Percentiles rank a stretch among this genome's conserved stretches.
phyloP scores from a whole-genome alignment of 1,140 invertebrate species.

The Habropoda laboriosa region DNA sequence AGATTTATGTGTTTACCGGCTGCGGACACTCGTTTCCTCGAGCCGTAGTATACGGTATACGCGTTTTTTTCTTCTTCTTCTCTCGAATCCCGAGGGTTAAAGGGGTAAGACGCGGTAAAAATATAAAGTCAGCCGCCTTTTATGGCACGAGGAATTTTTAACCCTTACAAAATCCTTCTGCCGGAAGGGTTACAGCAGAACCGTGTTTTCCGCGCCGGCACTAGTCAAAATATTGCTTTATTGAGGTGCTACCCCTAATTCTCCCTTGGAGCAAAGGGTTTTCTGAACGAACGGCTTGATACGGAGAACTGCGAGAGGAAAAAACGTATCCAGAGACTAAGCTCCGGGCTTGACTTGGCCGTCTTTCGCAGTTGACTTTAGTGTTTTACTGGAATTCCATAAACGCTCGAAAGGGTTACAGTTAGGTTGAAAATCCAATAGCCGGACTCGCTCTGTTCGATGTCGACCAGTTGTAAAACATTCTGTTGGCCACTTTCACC shows the following conservation, averaged over 20 bases:
- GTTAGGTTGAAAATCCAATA: slow-evolving; percentile 35
- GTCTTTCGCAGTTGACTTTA: slow-evolving; percentile 63
- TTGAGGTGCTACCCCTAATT: slow-evolving; percentile 65
- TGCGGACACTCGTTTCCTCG: slow-evolving; percentile 56
- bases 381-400: slow-evolving; percentile 63
- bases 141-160: slow-evolving; percentile 64
- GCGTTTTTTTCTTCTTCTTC: slow-evolving; percentile 34
- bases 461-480: slow-evolving; percentile 48
- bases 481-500: slow-evolving; percentile 29
- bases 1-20: slow-evolving; percentile 68
- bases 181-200: slow-evolving; percentile 57
- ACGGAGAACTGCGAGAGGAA: too few relatives aligned
- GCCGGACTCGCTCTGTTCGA: neutral
- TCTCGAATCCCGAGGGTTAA: neutral
- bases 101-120: slow-evolving; percentile 70
- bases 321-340: neutral
- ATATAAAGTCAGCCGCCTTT: slow-evolving; percentile 68
- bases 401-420: slow-evolving; percentile 63
- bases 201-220: slow-evolving; percentile 4
- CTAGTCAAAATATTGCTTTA: slow-evolving; percentile 78
- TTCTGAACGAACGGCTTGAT: slow-evolving; percentile 69
- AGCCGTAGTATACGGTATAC: slow-evolving; percentile 55
- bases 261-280: slow-evolving; percentile 69
- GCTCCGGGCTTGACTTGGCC: neutral
- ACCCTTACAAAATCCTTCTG: slow-evolving; percentile 63